Conservation (phyloP, 2,113 vertebrate genomes). For the Promerops cafer region DNA sequence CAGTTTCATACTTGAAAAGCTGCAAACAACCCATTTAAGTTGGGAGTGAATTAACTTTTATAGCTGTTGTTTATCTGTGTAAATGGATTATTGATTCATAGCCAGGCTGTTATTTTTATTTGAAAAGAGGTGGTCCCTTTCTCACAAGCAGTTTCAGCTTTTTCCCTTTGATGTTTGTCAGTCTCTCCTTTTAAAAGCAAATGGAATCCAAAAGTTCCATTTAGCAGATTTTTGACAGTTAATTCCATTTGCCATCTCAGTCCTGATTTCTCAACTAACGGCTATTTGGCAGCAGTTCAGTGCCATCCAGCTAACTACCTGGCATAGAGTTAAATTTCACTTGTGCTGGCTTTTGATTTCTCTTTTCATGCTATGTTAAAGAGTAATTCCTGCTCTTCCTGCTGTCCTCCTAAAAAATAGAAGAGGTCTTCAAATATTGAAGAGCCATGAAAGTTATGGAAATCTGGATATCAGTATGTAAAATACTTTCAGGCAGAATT, state of each 20-base stretch:
- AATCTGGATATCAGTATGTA: background rate
- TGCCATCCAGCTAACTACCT: background rate
- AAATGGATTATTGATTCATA: background rate
- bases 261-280: background rate
- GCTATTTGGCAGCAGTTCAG: background rate
- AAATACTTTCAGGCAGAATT: background rate
- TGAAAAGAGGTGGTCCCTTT: background rate
- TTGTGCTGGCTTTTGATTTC: background rate
- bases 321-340: background rate
- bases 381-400: background rate
- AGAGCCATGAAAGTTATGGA: background rate
- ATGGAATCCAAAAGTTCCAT: background rate
- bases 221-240: background rate
- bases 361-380: background rate
- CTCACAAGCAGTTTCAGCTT: background rate
- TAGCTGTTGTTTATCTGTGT: background rate
- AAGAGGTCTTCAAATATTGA: background rate
- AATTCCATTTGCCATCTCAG: background rate
- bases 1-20: background rate
- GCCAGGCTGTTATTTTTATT: background rate
- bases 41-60: background rate
- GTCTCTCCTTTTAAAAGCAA: background rate
- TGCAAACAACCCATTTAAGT: background rate
- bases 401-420: background rate
- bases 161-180: background rate